Percentiles rank a stretch among this genome's conserved stretches.
Conservation (phyloP, 1,140 invertebrate species). For the Amphibalanus amphitrite region DNA sequence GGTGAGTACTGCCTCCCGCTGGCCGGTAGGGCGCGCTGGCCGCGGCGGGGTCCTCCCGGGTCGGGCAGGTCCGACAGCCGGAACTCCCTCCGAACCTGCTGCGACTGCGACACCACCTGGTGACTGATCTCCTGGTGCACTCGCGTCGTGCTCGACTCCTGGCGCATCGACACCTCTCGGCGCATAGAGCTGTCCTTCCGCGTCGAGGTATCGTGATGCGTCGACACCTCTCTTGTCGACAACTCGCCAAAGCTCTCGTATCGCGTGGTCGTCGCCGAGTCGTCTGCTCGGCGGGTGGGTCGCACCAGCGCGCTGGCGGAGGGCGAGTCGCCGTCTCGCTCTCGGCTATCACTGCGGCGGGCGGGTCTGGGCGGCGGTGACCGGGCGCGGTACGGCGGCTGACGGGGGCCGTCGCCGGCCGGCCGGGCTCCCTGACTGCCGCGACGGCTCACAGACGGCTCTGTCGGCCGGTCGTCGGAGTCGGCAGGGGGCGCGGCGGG, state of each 20-base stretch:
- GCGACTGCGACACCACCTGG: neutral
- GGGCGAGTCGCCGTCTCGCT: too few relatives aligned
- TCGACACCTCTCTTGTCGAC: too few relatives aligned
- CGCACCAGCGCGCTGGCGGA: neutral
- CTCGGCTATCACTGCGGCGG: neutral
- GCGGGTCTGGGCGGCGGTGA: too few relatives aligned
- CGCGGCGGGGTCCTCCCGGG: too few relatives aligned
- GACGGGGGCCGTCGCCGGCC: neutral
- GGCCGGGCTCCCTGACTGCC: neutral
- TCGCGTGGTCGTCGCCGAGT: neutral
- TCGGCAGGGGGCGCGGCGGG: too few relatives aligned
- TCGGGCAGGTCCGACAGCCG: neutral
- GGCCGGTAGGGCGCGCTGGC: neutral
- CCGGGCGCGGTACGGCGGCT: too few relatives aligned
- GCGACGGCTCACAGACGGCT: neutral
- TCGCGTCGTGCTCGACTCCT: neutral
- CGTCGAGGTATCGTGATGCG: too few relatives aligned
- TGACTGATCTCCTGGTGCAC: neutral
- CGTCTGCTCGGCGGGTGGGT: neutral
- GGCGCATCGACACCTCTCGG: neutral
- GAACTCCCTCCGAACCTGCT: neutral
- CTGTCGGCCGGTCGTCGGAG: neutral
- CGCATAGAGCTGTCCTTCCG: too few relatives aligned
- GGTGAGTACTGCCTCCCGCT: neutral
- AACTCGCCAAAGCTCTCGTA: too few relatives aligned